Evolutionary conservation across 2,888 invertebrate genomes (phyloP), one percentile per base, ranked within the genome.

Genomic region (Netelia inedita): DNA sequence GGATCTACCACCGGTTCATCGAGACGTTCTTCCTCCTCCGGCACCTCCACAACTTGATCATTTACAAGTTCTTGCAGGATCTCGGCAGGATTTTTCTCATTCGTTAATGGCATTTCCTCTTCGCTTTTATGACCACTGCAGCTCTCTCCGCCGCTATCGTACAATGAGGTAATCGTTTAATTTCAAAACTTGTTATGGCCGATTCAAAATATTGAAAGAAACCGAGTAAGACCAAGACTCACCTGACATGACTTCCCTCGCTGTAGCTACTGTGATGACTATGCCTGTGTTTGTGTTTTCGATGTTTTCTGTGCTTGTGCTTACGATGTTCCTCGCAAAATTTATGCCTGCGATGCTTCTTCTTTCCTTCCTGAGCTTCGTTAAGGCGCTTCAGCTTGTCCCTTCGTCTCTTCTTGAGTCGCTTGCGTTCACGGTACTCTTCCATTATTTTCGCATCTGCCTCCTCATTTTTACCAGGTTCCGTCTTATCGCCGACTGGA

Each of bases 241-340:
- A 92, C 92, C 92, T 92, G 57, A 94, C 92, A 59, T 94, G 94
- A 87, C 95, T 95, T 63, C 95, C 95, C 94, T 91, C 96, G 96
- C 93, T 97, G 96, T 96, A 96, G 91, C 96, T 97, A 92, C 96
- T 96, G 90, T 97, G 97, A 94, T 97, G 97, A 88, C 96, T 96
- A 90, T 97, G 97, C 84, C 96, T 96, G 92, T 97, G 97, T 93
- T 97, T 97, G 89, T 97, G 97, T 90, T 97, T 97, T 82, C 95
- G 95, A 81, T 96, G 95, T 88, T 94, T 93, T 83, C 93, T 93
- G 73, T 94, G 94, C 75, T 91, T 93, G 88, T 96, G 96, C 89
- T 96, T 97, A 89, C 97, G 96, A 87, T 95, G 95, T 84, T 96
- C 96, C 85, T 96, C 96, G 88, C 95, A 95, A 89, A 96, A 96